Conservation (phyloP, 2,113 vertebrate genomes). For the Theropithecus gelada region DNA sequence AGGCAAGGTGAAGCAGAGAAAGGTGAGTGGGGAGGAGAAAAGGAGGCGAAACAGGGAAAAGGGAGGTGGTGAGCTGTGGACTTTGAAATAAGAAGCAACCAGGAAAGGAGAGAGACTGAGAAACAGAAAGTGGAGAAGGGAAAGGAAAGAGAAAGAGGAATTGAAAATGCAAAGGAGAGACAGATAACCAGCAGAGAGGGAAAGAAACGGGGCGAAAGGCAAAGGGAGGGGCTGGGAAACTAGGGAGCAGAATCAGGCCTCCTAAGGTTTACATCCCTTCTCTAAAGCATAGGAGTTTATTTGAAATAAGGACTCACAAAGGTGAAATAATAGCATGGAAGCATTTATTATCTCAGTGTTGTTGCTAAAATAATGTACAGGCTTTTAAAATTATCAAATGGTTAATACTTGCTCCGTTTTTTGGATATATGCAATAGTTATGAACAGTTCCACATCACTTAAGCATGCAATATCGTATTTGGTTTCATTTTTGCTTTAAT, state of each 20-base stretch:
- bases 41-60: rapidly evolving
- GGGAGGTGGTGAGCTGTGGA: no score
- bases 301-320: background rate
- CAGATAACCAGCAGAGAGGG: background rate
- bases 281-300: background rate
- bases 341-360: background rate
- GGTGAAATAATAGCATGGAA: background rate
- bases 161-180: background rate
- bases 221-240: rapidly evolving
- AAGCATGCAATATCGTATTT: background rate
- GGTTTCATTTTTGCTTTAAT: background rate
- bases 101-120: background rate
- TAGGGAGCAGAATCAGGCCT: background rate
- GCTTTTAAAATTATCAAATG: background rate
- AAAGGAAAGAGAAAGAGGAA: background rate
- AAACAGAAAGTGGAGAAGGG: background rate
- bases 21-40: background rate
- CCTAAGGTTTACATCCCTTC: background rate
- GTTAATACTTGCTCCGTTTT: background rate
- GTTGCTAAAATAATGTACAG: background rate
- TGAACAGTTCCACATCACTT: background rate
- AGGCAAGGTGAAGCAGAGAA: background rate
- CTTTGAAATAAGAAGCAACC: background rate
- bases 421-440: background rate
- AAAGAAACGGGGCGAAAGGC: background rate